Evolutionary conservation across 2,888 invertebrate species (phyloP).

Genomic region (Caenorhabditis angaria): DNA sequence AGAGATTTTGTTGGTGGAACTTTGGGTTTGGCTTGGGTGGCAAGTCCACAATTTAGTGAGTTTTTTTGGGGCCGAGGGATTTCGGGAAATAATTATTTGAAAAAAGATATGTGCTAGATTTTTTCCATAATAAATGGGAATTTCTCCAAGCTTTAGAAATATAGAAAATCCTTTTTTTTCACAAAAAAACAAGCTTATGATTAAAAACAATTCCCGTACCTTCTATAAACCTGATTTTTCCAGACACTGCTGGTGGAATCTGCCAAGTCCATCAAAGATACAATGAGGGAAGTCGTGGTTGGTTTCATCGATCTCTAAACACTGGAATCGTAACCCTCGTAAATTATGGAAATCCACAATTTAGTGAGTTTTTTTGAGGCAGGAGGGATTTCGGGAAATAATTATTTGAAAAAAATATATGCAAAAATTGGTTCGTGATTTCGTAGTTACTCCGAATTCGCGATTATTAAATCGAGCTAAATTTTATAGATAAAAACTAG

Average conservation of each 20-base stretch:
- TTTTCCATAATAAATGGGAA: background rate
- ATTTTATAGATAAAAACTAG: no score
- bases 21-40: constrained; percentile 97
- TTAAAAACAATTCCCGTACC: background rate
- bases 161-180: no score
- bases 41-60: constrained; percentile 82
- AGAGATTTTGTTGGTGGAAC: constrained; percentile 95
- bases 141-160: no score
- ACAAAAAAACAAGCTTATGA: background rate
- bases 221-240: constrained; percentile 39
- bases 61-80: background rate
- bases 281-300: constrained; percentile 88
- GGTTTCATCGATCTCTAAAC: constrained; percentile 92
- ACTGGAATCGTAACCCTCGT: constrained; percentile 98
- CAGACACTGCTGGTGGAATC: constrained; percentile 95
- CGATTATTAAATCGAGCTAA: no score
- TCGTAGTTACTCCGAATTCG: no score
- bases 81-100: no score
- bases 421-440: no score
- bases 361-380: no score
- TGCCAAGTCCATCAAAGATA: constrained; percentile 96
- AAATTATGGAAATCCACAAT: constrained; percentile 91
- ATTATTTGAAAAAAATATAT: no score
- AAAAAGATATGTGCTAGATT: no score
- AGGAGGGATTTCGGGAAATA: no score